A percentile compares a stretch with the other conserved stretches of the same genome.
phyloP scores from a whole-genome alignment of 2,797 vertebrate species.

The Luscinia megarhynchos region DNA sequence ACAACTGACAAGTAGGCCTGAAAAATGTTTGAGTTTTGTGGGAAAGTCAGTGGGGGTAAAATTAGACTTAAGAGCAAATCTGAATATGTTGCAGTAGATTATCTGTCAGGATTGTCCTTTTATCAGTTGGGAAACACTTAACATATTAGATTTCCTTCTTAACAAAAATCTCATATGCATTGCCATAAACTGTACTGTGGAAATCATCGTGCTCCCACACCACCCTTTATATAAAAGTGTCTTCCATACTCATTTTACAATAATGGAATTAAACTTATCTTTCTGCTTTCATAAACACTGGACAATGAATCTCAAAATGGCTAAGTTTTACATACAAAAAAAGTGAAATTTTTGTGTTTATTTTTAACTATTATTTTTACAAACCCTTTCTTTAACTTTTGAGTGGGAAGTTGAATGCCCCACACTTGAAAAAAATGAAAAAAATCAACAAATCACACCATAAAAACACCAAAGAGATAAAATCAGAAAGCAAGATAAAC shows the following conservation, averaged over 20 bases:
- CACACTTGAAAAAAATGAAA: background rate
- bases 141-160: background rate
- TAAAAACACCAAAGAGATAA: background rate
- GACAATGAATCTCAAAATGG: background rate
- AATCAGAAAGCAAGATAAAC: background rate
- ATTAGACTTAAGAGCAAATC: background rate
- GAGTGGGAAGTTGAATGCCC: background rate
- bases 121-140: background rate
- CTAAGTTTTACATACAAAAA: background rate
- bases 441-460: accelerated
- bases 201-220: accelerated
- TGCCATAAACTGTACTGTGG: background rate
- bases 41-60: background rate
- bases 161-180: background rate
- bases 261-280: background rate
- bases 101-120: background rate
- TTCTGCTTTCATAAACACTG: background rate
- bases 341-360: background rate
- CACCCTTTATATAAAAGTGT: background rate
- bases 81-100: background rate
- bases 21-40: background rate
- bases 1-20: background rate
- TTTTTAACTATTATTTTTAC: background rate
- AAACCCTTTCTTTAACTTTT: background rate
- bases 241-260: background rate